Percentiles rank a stretch among this genome's conserved stretches.
These are phyloP conservation scores for Hofmannophila pseudospretella DNA, from an alignment of 2,888 invertebrate genomes.

Conservation along the genomic window DNA sequence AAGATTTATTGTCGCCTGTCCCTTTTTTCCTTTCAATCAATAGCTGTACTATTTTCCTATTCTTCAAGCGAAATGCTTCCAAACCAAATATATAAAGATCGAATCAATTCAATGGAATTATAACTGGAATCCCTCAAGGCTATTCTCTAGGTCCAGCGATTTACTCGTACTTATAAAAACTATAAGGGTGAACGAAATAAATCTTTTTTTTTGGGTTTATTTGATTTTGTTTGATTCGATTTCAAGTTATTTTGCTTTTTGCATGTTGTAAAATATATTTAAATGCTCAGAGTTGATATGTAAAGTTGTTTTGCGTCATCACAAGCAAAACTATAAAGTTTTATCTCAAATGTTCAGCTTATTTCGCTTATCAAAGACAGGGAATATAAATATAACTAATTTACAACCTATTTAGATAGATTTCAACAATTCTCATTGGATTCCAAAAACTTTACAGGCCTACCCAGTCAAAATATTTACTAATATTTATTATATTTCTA, in stretches of 20 bases:
- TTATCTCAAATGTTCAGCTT: background rate
- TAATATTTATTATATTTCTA: no score
- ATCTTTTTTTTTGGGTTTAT: no score
- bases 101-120: conserved; percentile 3
- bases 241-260: no score
- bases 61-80: background rate
- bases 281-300: no score
- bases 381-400: no score
- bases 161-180: background rate
- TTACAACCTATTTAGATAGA: no score
- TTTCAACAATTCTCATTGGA: no score
- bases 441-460: no score
- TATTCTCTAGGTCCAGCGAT: background rate
- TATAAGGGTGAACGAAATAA: no score
- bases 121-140: conserved; percentile 1
- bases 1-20: background rate
- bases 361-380: background rate
- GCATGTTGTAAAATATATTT: no score
- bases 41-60: background rate
- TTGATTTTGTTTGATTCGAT: no score
- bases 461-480: no score
- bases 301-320: background rate
- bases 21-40: background rate
- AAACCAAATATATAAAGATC: conserved; percentile 1
- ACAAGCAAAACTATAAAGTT: background rate